Conservation (phyloP, 2,888 invertebrate genomes). For the Incurvaria masculella region DNA sequence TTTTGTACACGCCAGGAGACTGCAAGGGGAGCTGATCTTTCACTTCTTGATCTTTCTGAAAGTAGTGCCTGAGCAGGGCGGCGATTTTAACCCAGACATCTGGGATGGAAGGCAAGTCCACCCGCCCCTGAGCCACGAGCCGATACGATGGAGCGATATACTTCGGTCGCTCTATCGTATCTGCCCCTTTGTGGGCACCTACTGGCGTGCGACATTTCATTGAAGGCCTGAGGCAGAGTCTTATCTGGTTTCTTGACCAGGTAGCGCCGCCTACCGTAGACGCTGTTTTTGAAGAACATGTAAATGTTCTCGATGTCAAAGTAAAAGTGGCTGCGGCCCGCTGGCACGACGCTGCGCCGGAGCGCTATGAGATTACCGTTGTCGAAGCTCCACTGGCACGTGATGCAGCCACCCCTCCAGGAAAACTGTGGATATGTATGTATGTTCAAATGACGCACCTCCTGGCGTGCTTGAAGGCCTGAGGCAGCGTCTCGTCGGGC, state of each 20-base stretch:
- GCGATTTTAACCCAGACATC: too few species aligned
- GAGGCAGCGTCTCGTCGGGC: slow-evolving; percentile 52
- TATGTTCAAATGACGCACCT: slow-evolving; percentile 47
- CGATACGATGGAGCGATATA: too few species aligned
- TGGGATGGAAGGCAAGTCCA: too few species aligned
- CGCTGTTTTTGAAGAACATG: slow-evolving; percentile 48
- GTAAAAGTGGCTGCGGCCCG: slow-evolving; percentile 55
- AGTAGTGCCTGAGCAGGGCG: background rate
- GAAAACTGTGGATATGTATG: too few species aligned
- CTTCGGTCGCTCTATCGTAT: background rate
- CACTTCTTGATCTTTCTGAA: slow-evolving; percentile 1
- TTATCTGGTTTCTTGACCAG: slow-evolving; percentile 64
- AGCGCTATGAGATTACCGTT: slow-evolving; percentile 60
- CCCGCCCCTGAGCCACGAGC: too few species aligned
- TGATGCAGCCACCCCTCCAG: slow-evolving; percentile 50
- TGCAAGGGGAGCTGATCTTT: too few species aligned
- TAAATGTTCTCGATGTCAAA: slow-evolving; percentile 52
- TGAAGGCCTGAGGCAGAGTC: slow-evolving; percentile 50
- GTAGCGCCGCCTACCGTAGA: slow-evolving; percentile 62
- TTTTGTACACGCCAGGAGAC: too few species aligned
- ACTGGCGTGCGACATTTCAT: slow-evolving; percentile 1
- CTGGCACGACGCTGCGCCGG: slow-evolving; percentile 42
- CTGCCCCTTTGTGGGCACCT: background rate
- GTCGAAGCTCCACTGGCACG: slow-evolving; percentile 73
- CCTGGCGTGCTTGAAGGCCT: slow-evolving; percentile 44